Base-by-base conservation (phyloP, 2,888 invertebrate species). In the Agonopterix alstromeriana region DNA sequence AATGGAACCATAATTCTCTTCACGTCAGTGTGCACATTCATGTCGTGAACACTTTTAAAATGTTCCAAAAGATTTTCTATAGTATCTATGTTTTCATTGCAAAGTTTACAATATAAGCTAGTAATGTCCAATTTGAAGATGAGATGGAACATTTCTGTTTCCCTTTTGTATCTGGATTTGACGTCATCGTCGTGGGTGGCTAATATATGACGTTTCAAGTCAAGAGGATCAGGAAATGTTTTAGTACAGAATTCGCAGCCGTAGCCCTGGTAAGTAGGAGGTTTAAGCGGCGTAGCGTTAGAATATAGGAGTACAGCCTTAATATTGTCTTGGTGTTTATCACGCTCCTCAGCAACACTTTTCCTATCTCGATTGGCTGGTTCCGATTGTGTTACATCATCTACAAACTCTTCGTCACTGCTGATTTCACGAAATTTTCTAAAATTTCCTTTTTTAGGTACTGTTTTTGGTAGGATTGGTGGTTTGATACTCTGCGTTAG, bases 211-310 rank as follows among this genome's bases (percentile, higher is more conserved):
- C 43, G 50, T 53, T 81, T 82, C 1, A 82, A 56, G 35, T 74
- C 71, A 0, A 58, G 59, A 0, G 79, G 66, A 2, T 67, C 53
- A 0, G 52, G 48, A 14, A 53, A 77, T 10, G 67, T 59, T 0
- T 67, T 53, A 0, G 47, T 44, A 48, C 82, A 82, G 52, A 69
- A 80, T 14, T 61, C 65, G 47, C 82, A 82, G 0, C 56, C 60
- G 51, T 74, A 82, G 0, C 76, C 77, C 8, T 63, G 42, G 10
- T 69, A 73, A 0, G 61, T 63, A 46, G 61, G 65, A 40, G 61
- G 61, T 35, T 69, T 57, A 12, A 82, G 72, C 0, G 82, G 80
- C 2, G 81, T 81, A 0, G 80, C 80, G 46, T 79, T 82, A 0
- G 80, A 70, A 54, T 65, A 61, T n/a, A 54, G 48, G 1, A 82